phyloP scores from a whole-genome alignment of 2,797 vertebrate species.

The Stomatorhinus walkeri region DNA sequence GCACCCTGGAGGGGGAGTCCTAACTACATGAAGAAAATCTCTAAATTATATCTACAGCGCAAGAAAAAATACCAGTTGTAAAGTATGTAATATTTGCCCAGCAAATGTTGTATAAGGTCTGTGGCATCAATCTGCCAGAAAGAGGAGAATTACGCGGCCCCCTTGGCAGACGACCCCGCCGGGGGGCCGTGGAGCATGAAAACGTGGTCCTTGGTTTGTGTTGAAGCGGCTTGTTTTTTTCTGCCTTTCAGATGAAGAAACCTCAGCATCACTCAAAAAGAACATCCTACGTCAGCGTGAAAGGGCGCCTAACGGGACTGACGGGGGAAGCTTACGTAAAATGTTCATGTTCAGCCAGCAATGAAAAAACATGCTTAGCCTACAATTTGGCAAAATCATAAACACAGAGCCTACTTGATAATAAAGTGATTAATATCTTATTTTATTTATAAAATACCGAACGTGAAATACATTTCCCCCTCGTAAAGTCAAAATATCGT shows the following conservation, averaged over 20 bases:
- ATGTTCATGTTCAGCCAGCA: neutral
- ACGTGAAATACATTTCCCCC: neutral
- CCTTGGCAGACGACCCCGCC: neutral
- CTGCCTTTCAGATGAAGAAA: neutral
- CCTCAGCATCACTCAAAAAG: neutral
- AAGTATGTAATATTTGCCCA: neutral
- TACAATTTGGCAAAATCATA: neutral
- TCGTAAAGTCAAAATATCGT: neutral
- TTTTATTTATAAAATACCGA: neutral
- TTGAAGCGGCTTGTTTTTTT: neutral
- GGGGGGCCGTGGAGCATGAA: neutral
- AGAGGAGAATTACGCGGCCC: neutral
- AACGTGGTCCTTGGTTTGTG: neutral
- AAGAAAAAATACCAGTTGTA: neutral
- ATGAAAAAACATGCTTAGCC: neutral
- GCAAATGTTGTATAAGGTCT: constrained; percentile 1
- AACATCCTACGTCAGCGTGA: neutral
- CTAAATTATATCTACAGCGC: neutral
- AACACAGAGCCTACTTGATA: neutral
- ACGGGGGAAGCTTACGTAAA: neutral
- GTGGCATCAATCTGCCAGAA: neutral
- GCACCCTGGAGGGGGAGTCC: neutral
- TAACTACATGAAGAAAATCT: neutral
- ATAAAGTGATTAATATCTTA: neutral
- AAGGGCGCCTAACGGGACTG: neutral